Evolutionary conservation across 2,797 vertebrate species (phyloP), one percentile per base, ranked within the genome.

Genomic region (Botia almorhae): DNA sequence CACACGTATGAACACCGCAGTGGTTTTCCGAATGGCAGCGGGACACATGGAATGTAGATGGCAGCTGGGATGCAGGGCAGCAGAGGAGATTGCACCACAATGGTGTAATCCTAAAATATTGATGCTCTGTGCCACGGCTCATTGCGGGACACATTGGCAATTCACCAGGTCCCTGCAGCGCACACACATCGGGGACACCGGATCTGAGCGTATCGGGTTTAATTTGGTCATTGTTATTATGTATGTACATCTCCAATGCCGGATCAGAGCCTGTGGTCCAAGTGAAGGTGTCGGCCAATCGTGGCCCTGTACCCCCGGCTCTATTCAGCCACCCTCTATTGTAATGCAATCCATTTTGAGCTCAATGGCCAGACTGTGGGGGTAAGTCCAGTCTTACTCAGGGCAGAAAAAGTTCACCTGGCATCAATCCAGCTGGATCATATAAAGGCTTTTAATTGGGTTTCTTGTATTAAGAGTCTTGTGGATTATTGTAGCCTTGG

Each of bases 61-160:
- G 92, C 90, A 90, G 86, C 85, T 64, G 69, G 77, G 89, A 89
- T 87, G 89, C 68, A 70, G 55, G 51, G 69, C 5, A 17, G 23
- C 16, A 7, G 23, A 60, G 88, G 82, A 84, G 72, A 58, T 75
- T 4, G 4, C 29, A 86, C 69, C 82, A 84, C 89, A 93, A 90
- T 89, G 86, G 76, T 74, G 89, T 94, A 93, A 94, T 93, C 92
- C 92, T 93, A 83, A 94, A 94, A 94, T 93, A 93, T 93, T 93
- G 88, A 95, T 93, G 91, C 89, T 88, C 76, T 82, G 74, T 87
- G 80, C 89, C 78, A 88, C 82, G 87, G 83, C 86, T 90, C 88
- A 88, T 83, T 92, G 86, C 70, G 89, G 87, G 84, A 75, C 26
- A 19, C 68, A 72, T 82, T 87, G 81, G 76, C 79, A 81, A 78